Conservation (phyloP, 2,888 invertebrate genomes). For the Craniophora ligustri region DNA sequence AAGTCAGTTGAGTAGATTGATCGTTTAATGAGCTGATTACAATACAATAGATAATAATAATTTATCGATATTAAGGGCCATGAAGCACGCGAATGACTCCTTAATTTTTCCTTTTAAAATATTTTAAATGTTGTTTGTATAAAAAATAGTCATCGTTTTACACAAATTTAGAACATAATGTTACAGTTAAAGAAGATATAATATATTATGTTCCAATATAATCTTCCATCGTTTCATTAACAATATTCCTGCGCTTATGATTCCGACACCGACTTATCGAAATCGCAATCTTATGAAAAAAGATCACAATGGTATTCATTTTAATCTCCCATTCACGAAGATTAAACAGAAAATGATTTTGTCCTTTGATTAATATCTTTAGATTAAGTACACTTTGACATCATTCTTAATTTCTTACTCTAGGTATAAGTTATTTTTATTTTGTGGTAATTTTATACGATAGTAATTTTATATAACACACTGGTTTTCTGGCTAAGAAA, state of each 20-base stretch:
- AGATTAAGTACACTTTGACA: neutral
- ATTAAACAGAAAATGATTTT: constrained; percentile 6
- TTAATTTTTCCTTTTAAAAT: too few species aligned
- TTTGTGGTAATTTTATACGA: neutral
- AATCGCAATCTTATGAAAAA: constrained; percentile 29
- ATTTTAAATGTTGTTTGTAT: too few species aligned
- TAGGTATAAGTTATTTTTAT: neutral
- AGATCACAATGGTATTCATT: constrained; percentile 15
- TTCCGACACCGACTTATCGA: constrained; percentile 16
- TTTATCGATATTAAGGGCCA: too few species aligned
- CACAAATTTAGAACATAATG: too few species aligned
- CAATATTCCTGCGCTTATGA: constrained; percentile 14
- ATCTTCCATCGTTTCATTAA: constrained; percentile 17
- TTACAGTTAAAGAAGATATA: too few species aligned
- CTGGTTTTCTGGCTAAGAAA: neutral
- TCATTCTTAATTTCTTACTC: neutral
- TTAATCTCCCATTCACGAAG: constrained; percentile 20
- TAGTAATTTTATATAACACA: neutral
- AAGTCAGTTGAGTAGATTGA: too few species aligned
- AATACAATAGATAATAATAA: too few species aligned
- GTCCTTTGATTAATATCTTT: constrained; percentile 1
- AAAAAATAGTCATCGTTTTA: too few species aligned
- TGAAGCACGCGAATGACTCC: too few species aligned
- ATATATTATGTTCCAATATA: neutral
- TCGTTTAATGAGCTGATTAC: too few species aligned